Base-by-base conservation (phyloP, 30 jellyfish, hydroid and myxozoan species). In the Aurelia sp. region DNA sequence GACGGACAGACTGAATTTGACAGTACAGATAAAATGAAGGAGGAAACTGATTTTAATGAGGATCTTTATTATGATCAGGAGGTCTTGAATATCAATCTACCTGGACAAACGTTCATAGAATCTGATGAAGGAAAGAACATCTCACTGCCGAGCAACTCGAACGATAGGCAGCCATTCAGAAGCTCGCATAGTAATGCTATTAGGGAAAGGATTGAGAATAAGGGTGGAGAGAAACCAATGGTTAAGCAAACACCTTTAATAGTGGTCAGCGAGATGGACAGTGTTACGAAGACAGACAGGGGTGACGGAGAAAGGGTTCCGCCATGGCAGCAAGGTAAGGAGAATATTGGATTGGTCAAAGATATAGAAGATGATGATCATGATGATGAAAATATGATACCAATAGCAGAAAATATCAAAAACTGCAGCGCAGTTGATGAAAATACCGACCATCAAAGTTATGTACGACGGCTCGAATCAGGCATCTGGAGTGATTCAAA, bases 401-500 rank as follows among this genome's bases (percentile, higher is more conserved):
- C 9, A 44, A 44, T 7, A 44, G 55, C 55, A 2, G 15, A 44
- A 7, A 7, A 1, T 16, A 8, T 44, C 55, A 12, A 12, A 44
- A 44, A 44, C 10, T 44, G 9, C 10, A 10, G 55, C 55, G 55
- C 55, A 5, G 55, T 44, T 5, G 55, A 44, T 8, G 11, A 21
- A 59, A 8, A 59, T 59, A 12, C 12, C 16, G 16, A n/a, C 23
- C 16, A 13, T 18, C 69, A 13, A 59, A 59, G 12, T 21, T 18
- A 59, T 59, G 15, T 69, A 1, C 60, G 44, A 30, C 22, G 57
- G 2, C 79, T 69, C 44, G 79, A 69, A 55, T 69, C 79, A 3
- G 79, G 85, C 21, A 51, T 55, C 11, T 53, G 85, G 73, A 74
- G 85, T 16, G 58, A 60, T 6, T 53, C 73, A 48, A 55, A 51